Base-by-base conservation (phyloP, 2,797 vertebrate genomes). In the Gymnothorax reevesii region DNA sequence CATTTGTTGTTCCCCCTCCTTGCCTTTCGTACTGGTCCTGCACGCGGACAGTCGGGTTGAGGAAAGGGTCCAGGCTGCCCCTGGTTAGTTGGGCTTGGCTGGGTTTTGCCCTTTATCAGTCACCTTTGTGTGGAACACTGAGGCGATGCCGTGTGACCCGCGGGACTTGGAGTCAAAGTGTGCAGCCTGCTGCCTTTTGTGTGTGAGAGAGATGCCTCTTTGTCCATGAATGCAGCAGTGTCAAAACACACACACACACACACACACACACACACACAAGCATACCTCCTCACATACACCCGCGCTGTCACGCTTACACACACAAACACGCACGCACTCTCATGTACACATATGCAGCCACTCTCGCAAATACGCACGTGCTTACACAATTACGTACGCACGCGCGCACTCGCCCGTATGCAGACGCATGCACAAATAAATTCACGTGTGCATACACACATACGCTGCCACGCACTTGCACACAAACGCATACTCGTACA, bases 161-260 rank as follows among this genome's bases (percentile, higher is more conserved):
- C 92, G 94, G 95, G 95, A 95, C 93, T 94, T 89, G 89, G 91
- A 89, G 89, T 91, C 90, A 95, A 94, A 95, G 89, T 93, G 88
- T 87, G 59, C 90, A 87, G 90, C 92, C 90, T 92, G 92, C 93
- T 93, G 90, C 86, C 59, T 94, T 42, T 94, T 95, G 93, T 94
- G 90, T 95, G 92, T 90, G 90, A 93, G 92, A 92, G 91, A 91
- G 93, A 91, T 93, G 88, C 88, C 88, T 93, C 94, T 95, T 90
- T 93, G 84, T 84, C 83, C 33, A 25, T 49, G 69, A 69, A 52
- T 83, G 85, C 80, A 55, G 10, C 15, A 25, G 62, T 86, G 15
- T 33, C 60, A 83, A 83, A 84, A 83, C 83, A 59, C 77, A 66
- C 73, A 66, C 27, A 54, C 33, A 66, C 79, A 55, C 60, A 69